Evolutionary conservation across 1,140 invertebrate species (phyloP).

Genomic region (Drosophila pruinosa): DNA sequence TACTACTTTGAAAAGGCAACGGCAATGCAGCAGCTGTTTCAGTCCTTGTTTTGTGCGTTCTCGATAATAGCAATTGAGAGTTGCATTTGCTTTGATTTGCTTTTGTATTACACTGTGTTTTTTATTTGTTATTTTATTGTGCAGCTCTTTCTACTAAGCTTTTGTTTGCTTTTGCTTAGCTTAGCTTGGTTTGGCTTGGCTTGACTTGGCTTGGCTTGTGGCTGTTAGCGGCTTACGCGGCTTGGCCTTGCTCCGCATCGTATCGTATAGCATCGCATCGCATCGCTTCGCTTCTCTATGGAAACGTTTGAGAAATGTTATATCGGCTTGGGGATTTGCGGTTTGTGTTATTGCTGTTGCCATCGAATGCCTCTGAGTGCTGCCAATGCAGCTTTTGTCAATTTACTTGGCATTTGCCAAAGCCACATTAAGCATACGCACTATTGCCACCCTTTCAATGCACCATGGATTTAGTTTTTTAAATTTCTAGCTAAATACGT

Average conservation of each 20-base stretch:
- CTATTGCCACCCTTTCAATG: slow-evolving; percentile 30
- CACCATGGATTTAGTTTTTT: background rate
- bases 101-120: slow-evolving; percentile 29
- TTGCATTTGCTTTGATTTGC: slow-evolving; percentile 77
- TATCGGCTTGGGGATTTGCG: slow-evolving; percentile 73
- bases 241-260: slow-evolving; percentile 28
- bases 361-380: slow-evolving; percentile 43
- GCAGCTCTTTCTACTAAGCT: slow-evolving; percentile 57
- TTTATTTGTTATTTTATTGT: slow-evolving; percentile 25
- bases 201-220: slow-evolving; percentile 35
- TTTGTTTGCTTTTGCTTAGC: slow-evolving; percentile 63
- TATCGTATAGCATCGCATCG: slow-evolving; percentile 10
- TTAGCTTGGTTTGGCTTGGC: slow-evolving; percentile 39
- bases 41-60: slow-evolving; percentile 22
- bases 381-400: slow-evolving; percentile 59
- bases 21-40: slow-evolving; percentile 3
- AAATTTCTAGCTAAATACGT: background rate
- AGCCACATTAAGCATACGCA: slow-evolving; percentile 72
- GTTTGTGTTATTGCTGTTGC: slow-evolving; percentile 68
- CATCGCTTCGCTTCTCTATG: background rate
- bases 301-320: slow-evolving; percentile 72
- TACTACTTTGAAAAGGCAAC: slow-evolving; percentile 40
- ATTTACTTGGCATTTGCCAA: slow-evolving; percentile 59
- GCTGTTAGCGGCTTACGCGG: slow-evolving; percentile 53
- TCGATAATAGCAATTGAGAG: slow-evolving; percentile 75